phyloP scores from a whole-genome alignment of 2,888 invertebrate species.

The Kuschelorhynchus macadamiae region DNA sequence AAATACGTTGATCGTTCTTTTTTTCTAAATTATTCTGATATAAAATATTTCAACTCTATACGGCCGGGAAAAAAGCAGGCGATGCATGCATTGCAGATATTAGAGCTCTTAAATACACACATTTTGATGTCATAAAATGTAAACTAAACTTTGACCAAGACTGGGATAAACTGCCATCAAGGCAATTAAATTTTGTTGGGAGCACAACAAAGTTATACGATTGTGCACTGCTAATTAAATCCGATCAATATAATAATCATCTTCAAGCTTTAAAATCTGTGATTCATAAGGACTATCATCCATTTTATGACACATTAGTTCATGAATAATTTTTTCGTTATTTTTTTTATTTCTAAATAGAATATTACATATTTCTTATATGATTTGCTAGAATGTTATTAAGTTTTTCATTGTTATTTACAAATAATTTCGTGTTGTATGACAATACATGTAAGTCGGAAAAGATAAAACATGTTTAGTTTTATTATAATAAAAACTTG shows the following conservation, averaged over 20 bases:
- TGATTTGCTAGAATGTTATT: no score
- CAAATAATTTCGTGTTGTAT: no score
- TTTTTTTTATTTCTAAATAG: no score
- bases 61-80: conserved; percentile 44
- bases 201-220: conserved; percentile 37
- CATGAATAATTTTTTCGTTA: conserved; percentile 14
- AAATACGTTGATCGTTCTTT: conserved; percentile 43
- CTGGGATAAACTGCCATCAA: conserved; percentile 39
- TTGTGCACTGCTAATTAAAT: conserved; percentile 18
- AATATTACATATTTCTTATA: no score
- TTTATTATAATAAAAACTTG: no score
- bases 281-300: conserved; percentile 26
- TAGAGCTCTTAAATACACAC: conserved; percentile 44
- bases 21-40: conserved; percentile 34
- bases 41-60: conserved; percentile 46
- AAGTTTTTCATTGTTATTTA: no score
- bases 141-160: conserved; percentile 48
- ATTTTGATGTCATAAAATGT: conserved; percentile 32
- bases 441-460: no score
- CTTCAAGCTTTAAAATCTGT: conserved; percentile 17
- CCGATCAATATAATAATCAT: conserved; percentile 33
- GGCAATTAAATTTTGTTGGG: not conserved
- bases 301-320: conserved; percentile 32
- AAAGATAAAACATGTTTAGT: no score
- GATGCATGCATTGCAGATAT: conserved; percentile 46